Percentiles rank a stretch among this genome's conserved stretches.
These are phyloP conservation scores for Arnoldichthys spilopterus DNA, from an alignment of 2,797 vertebrate species.

Conservation along the genomic window DNA sequence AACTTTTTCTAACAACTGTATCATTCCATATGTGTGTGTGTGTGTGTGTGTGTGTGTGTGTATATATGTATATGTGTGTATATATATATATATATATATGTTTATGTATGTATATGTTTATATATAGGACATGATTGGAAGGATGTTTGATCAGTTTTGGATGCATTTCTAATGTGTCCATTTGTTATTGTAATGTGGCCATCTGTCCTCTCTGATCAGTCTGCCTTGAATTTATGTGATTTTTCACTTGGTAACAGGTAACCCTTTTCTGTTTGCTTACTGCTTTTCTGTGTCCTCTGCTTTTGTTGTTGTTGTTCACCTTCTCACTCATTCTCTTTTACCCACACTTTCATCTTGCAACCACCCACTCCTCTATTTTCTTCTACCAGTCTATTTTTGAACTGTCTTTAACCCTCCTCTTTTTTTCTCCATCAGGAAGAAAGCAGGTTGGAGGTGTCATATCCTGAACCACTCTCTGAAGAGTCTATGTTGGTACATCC, in stretches of 20 bases:
- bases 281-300: not conserved
- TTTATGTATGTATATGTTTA: too few species aligned
- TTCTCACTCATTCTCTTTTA: not conserved
- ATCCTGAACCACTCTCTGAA: slow-evolving; percentile 71
- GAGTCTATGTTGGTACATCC: slow-evolving; percentile 72
- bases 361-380: not conserved
- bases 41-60: too few species aligned
- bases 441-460: slow-evolving; percentile 47
- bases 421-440: slow-evolving; percentile 58
- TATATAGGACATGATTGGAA: too few species aligned
- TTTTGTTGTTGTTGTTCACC: not conserved
- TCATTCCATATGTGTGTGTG: too few species aligned
- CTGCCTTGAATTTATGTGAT: not conserved
- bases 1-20: too few species aligned
- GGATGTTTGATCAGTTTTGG: too few species aligned
- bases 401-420: not conserved
- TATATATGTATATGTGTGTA: too few species aligned
- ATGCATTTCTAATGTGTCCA: too few species aligned
- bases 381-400: slow-evolving; percentile 5
- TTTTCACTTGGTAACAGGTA: not conserved
- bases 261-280: not conserved
- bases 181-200: not conserved
- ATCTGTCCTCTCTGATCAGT: not conserved
- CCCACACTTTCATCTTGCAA: not conserved
- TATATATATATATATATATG: too few species aligned